Evolutionary conservation across 2,888 invertebrate species (phyloP).

Genomic region (Polymixis lichenea): DNA sequence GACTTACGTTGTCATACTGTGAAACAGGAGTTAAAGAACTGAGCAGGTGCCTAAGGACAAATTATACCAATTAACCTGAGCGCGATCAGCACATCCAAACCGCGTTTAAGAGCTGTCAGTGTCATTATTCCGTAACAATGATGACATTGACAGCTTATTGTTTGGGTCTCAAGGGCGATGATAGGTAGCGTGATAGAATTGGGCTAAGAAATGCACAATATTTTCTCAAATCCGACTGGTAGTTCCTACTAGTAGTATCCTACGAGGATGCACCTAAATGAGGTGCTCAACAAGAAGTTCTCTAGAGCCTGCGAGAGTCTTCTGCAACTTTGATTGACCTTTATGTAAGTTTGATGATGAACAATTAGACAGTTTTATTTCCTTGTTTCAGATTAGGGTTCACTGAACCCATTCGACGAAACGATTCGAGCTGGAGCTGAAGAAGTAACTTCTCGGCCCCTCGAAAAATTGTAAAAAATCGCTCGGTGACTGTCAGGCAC

Average conservation of each 20-base stretch:
- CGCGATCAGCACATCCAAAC: too few species aligned
- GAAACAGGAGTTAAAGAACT: not conserved
- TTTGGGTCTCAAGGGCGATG: too few species aligned
- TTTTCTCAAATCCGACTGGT: too few species aligned
- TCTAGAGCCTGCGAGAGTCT: not conserved
- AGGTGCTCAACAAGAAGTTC: not conserved
- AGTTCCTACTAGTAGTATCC: too few species aligned
- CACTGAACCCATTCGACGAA: constrained; percentile 83
- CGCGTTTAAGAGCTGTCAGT: too few species aligned
- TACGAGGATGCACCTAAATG: not conserved
- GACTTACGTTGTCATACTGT: not conserved
- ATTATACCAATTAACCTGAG: too few species aligned
- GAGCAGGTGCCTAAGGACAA: not conserved
- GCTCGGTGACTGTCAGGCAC: constrained; percentile 87
- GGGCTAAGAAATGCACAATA: too few species aligned
- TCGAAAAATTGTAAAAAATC: constrained; percentile 83
- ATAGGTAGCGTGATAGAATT: too few species aligned
- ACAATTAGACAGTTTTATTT: not conserved
- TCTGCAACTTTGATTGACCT: not conserved
- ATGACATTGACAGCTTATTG: too few species aligned
- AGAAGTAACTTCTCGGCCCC: constrained; percentile 77
- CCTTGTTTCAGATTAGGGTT: constrained; percentile 88
- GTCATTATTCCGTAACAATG: too few species aligned
- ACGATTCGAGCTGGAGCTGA: constrained; percentile 87
- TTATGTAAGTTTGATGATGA: not conserved